Percentiles rank a stretch among this genome's conserved stretches.
Conservation (phyloP, 1,140 invertebrate species). For the Drosophila sp. region DNA sequence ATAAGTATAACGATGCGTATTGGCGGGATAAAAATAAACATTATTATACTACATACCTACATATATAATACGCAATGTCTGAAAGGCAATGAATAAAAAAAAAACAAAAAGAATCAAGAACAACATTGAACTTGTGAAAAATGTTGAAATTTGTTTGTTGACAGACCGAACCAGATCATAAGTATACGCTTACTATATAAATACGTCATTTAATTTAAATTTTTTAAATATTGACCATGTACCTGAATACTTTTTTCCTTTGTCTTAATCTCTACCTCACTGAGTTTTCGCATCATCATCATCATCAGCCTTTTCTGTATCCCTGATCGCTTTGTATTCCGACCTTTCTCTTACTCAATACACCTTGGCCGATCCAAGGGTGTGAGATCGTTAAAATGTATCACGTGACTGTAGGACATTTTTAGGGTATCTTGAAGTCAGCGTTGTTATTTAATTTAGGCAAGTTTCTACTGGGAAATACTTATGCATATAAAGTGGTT, state of each 20-base stretch:
- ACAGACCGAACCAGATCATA: background rate
- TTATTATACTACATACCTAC: background rate
- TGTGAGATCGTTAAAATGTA: background rate
- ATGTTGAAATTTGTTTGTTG: background rate
- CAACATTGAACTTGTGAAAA: slow-evolving; percentile 9
- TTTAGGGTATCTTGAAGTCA: background rate
- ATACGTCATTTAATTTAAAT: too few species aligned
- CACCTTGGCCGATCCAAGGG: too few species aligned
- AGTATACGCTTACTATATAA: background rate
- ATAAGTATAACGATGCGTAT: background rate
- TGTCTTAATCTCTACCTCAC: background rate
- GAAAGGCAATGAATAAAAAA: background rate
- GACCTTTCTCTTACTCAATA: too few species aligned
- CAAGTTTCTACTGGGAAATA: background rate
- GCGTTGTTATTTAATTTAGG: background rate
- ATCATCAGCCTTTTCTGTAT: too few species aligned
- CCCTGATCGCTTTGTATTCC: too few species aligned
- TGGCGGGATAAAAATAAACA: slow-evolving; percentile 1
- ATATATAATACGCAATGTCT: background rate
- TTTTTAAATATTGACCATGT: too few species aligned
- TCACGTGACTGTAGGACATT: background rate
- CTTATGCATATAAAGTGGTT: background rate
- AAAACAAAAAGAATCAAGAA: background rate
- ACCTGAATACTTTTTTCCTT: background rate
- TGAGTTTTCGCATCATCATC: too few species aligned